These are phyloP conservation scores for Tupaia tana DNA, from an alignment of 2,113 vertebrate species.

Conservation along the genomic window DNA sequence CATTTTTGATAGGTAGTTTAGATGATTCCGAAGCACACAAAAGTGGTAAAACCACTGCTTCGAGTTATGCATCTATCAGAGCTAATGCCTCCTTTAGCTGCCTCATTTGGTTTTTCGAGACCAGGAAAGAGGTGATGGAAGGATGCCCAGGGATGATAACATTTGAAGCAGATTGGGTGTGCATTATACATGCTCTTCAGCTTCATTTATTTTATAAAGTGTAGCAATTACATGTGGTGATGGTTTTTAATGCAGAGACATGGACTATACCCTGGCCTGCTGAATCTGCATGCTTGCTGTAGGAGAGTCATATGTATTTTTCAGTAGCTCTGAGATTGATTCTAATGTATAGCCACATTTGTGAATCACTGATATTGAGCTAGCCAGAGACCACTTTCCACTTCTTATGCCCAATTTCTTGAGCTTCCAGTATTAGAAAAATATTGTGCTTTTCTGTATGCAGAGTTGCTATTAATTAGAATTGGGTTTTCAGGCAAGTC, in stretches of 20 bases:
- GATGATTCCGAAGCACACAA: background rate
- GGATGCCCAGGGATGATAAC: background rate
- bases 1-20: background rate
- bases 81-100: background rate
- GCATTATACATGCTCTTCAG: background rate
- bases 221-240: background rate
- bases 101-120: background rate
- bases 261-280: background rate
- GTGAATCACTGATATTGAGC: background rate
- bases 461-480: slow-evolving; percentile 40
- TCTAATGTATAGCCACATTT: slow-evolving; percentile 24
- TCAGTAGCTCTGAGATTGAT: background rate
- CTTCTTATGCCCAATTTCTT: slow-evolving; percentile 3
- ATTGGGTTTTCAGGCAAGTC: background rate
- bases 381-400: background rate
- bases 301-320: background rate
- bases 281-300: background rate
- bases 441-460: background rate
- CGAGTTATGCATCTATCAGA: background rate
- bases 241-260: background rate
- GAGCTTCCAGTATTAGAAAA: background rate
- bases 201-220: slow-evolving; percentile 41
- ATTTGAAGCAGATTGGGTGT: background rate
- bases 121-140: background rate
- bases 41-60: background rate